A percentile compares a stretch with the other conserved stretches of the same genome.
Conservation (phyloP, 1,140 invertebrate species). For the Chymomyza costata region DNA sequence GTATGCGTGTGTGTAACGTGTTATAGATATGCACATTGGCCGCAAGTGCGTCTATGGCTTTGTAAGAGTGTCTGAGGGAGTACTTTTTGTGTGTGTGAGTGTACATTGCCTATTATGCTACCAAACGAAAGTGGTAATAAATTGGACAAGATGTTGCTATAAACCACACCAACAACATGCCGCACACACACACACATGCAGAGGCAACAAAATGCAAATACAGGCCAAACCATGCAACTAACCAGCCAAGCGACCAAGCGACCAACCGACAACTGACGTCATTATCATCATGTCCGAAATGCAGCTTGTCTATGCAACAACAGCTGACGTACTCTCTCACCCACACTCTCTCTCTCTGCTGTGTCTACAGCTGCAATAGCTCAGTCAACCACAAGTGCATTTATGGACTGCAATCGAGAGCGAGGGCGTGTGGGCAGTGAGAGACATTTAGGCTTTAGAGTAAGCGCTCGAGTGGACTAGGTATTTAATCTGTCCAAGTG, state of each 20-base stretch:
- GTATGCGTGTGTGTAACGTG: slow-evolving; percentile 57
- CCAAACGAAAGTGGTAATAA: slow-evolving; percentile 75
- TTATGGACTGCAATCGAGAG: slow-evolving; percentile 21
- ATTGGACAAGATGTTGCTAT: slow-evolving; percentile 74
- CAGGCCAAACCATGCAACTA: slow-evolving; percentile 51
- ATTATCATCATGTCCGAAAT: slow-evolving; percentile 63
- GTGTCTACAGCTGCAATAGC: too few relatives aligned
- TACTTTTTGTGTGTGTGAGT: slow-evolving; percentile 7
- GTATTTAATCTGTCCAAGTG: slow-evolving; percentile 68
- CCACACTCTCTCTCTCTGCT: background rate
- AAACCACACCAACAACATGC: slow-evolving; percentile 73
- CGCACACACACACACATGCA: slow-evolving; percentile 43
- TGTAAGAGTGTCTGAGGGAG: slow-evolving; percentile 14
- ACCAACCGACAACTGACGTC: slow-evolving; percentile 37
- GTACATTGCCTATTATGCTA: slow-evolving; percentile 65
- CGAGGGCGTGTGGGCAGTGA: background rate
- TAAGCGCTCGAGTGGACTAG: slow-evolving; percentile 7
- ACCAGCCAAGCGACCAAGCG: slow-evolving; percentile 27
- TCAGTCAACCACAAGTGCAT: slow-evolving; percentile 48
- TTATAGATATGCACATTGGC: slow-evolving; percentile 58
- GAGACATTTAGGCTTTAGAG: too few relatives aligned
- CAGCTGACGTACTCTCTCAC: slow-evolving; percentile 48
- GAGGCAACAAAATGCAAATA: slow-evolving; percentile 53
- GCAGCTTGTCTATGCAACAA: slow-evolving; percentile 41
- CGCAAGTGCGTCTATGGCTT: slow-evolving; percentile 32